Evolutionary conservation across 2,888 invertebrate genomes (phyloP), one percentile per base, ranked within the genome.

Genomic region (Apodemia duryi): DNA sequence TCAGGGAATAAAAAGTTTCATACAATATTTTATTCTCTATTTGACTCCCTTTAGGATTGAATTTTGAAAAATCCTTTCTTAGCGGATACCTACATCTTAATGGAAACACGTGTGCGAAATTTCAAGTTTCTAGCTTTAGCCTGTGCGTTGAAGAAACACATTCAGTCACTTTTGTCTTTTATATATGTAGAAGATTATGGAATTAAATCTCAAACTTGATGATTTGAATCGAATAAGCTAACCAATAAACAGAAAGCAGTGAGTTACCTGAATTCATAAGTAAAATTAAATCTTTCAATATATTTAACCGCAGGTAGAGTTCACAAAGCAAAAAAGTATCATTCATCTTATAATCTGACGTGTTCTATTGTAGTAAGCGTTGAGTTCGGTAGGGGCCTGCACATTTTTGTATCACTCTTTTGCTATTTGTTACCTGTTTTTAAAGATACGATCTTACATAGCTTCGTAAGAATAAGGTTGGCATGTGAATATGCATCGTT

Each of bases 321-420:
- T 57, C 54, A 60, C 46, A 29, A 83, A 83, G 80, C 74, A 86
- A 84, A 83, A 85, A 81, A 77, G 80, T 84, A 87, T 84, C 89
- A 92, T 92, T 91, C 86, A 88, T 92, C 90, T 91, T 90, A 80
- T 85, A 86, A 88, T 88, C 90, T 87, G 92, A 91, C 91, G 81
- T 78, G 77, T 81, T 83, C 88, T 88, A 88, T 90, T 90, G 90
- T 89, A 75, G 77, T 68, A 32, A 32, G 32, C 32, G 73, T 77
- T 75, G 77, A 76, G 77, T 77, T 75, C 73, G 75, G 74, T 81
- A 79, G 79, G 72, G 70, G 67, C 70, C 66, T 69, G 67, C 69
- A 65, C 66, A 69, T 73, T 72, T 71, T 74, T 74, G 70, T 73
- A 69, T 67, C 68, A 65, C 65, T 67, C 65, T 68, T 66, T 63